Percentiles rank a stretch among this genome's conserved stretches.
These are phyloP conservation scores for Ligdia adustata DNA, from an alignment of 2,888 invertebrate genomes.

Conservation along the genomic window DNA sequence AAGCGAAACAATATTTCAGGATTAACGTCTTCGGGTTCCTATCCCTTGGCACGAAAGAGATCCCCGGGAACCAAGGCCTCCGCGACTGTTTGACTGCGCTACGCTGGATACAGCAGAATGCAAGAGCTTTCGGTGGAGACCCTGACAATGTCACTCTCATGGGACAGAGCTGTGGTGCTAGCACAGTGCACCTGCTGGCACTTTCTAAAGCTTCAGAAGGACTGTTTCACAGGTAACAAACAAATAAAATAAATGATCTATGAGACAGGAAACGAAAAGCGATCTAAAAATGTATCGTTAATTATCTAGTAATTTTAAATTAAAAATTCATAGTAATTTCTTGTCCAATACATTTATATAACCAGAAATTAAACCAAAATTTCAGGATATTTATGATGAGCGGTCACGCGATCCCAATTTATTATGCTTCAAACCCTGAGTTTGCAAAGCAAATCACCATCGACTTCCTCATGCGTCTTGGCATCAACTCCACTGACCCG, in stretches of 20 bases:
- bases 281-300: too few relatives aligned
- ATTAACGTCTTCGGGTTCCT: constrained; percentile 54
- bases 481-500: constrained; percentile 36
- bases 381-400: constrained; percentile 70
- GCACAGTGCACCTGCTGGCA: constrained; percentile 59
- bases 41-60: constrained; percentile 41
- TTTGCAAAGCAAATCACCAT: constrained; percentile 45
- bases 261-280: too few relatives aligned
- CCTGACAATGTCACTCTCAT: constrained; percentile 66
- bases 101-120: constrained; percentile 57
- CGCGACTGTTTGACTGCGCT: constrained; percentile 45
- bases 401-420: constrained; percentile 52
- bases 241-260: too few relatives aligned
- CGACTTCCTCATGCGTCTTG: constrained; percentile 58
- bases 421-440: constrained; percentile 49
- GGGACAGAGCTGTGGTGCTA: constrained; percentile 73
- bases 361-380: constrained; percentile 50
- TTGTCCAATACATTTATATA: too few relatives aligned
- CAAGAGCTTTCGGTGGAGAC: constrained; percentile 66
- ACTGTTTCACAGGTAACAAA: constrained; percentile 55
- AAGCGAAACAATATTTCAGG: too few relatives aligned
- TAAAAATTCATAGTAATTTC: too few relatives aligned
- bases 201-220: constrained; percentile 60
- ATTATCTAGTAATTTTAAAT: too few relatives aligned
- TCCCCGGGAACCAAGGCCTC: constrained; percentile 54